Evolutionary conservation across 37 sponge, comb jelly and placozoan species (phyloP), one percentile per base, ranked within the genome.

Genomic region (Cliona cf. orientalis): DNA sequence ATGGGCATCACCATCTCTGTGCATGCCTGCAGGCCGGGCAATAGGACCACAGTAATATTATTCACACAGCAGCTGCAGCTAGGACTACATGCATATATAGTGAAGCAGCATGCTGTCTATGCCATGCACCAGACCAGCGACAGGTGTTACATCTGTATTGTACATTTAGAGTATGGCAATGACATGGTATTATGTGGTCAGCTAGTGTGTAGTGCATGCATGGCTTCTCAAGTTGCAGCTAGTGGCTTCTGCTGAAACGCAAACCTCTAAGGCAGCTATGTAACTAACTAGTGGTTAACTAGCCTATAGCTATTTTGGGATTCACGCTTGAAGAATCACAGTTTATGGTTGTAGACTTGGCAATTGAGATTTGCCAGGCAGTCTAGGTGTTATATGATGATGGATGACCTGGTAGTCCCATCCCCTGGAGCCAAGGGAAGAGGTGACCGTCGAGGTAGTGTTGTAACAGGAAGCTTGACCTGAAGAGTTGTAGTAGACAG

Each of bases 1-100:
- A 91, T 88, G 21, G 99, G 99, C 89, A 98, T 91, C 55, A 95
- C 87, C 94, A 95, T 98, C 80, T 95, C 93, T 31, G 96, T 95
- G 63, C 97, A 97, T 3, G 91, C 80, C 90, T 96, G 80, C 17
- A 45, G 25, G 38, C 41, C 23, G 1, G 53, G 23, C 25, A 32
- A 68, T 72, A 36, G 1, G 5, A 43, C 68, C 44, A 45, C 17
- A 34, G 60, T 42, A 49, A 66, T 68, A 9, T 68, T 55, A n/a
- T 5, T 5, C 65, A 81, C 53, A 59, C 1, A 44, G 34, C 17
- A 36, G 3, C 25, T 33, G 2, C 32, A 63, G 12, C 3, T 2
- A 57, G 39, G 1, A 14, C 44, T 42, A 40, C 23, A 39, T 7
- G 74, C 5, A 1, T 1, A 29, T 5, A 28, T 1, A 17, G 74